Conservation (phyloP, 2,797 vertebrate species). For the Tinamus major region DNA sequence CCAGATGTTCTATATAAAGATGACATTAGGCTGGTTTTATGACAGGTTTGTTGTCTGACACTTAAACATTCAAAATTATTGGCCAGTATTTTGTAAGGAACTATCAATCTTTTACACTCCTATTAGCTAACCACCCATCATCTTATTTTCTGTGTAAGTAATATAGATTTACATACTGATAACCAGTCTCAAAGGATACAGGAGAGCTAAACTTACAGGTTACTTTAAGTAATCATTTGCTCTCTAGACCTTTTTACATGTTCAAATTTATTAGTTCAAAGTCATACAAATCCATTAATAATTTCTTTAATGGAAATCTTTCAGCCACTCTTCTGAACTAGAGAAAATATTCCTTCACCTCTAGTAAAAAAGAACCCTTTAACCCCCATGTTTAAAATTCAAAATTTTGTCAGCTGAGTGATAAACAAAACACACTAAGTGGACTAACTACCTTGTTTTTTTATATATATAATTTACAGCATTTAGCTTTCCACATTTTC, state of each 20-base stretch:
- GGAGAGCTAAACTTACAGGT: not conserved
- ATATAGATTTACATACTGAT: slow-evolving; percentile 1
- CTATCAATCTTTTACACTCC: not conserved
- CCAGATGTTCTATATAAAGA: slow-evolving; percentile 16
- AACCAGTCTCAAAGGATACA: not conserved
- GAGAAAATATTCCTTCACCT: slow-evolving; percentile 12
- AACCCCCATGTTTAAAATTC: not conserved
- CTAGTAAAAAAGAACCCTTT: not conserved
- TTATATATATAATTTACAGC: not conserved
- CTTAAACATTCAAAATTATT: slow-evolving; percentile 29
- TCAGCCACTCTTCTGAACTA: not conserved
- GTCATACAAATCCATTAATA: slow-evolving; percentile 36
- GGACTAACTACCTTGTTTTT: not conserved
- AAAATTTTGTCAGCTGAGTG: not conserved
- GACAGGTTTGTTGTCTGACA: slow-evolving; percentile 42
- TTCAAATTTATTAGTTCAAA: slow-evolving; percentile 30
- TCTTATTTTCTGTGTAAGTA: slow-evolving; percentile 47
- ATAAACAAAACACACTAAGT: not conserved
- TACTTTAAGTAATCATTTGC: slow-evolving; percentile 46
- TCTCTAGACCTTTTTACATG: not conserved
- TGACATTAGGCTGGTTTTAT: slow-evolving; percentile 22
- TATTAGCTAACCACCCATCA: slow-evolving; percentile 22
- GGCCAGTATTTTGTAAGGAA: slow-evolving; percentile 39
- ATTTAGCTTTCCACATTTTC: not conserved
- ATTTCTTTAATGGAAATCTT: slow-evolving; percentile 11